These are phyloP conservation scores for Papilio polytes DNA, from an alignment of 1,140 invertebrate genomes.

Conservation along the genomic window DNA sequence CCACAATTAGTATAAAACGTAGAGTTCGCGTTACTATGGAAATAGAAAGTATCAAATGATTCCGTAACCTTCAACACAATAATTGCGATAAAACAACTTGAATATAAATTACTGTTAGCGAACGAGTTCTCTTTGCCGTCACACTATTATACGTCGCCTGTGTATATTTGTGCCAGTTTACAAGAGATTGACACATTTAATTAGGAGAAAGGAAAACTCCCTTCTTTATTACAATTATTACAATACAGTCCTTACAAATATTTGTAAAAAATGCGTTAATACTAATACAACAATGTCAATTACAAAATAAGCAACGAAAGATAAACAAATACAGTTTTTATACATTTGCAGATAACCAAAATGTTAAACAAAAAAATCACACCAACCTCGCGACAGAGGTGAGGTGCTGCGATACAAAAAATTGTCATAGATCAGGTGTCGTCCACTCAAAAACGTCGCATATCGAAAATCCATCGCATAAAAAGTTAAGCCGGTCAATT, in stretches of 20 bases:
- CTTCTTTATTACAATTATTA: no score
- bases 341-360: background rate
- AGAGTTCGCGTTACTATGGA: background rate
- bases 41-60: slow-evolving; percentile 3
- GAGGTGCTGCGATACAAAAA: slow-evolving; percentile 4
- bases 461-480: slow-evolving; percentile 29
- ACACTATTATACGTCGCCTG: background rate
- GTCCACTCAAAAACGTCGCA: background rate
- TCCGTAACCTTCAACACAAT: background rate
- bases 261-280: no score
- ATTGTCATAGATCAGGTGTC: slow-evolving; percentile 11
- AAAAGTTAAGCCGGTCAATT: slow-evolving; percentile 38
- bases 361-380: background rate
- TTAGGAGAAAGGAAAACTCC: no score
- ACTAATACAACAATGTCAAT: no score
- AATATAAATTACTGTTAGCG: background rate
- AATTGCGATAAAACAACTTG: background rate
- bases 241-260: no score
- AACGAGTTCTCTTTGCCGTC: background rate
- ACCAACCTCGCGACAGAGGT: background rate
- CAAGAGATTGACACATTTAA: no score
- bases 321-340: background rate
- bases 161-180: no score
- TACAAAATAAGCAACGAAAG: no score
- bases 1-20: background rate